Conservation (phyloP, 1,140 invertebrate genomes). For the Littorina saxatilis region DNA sequence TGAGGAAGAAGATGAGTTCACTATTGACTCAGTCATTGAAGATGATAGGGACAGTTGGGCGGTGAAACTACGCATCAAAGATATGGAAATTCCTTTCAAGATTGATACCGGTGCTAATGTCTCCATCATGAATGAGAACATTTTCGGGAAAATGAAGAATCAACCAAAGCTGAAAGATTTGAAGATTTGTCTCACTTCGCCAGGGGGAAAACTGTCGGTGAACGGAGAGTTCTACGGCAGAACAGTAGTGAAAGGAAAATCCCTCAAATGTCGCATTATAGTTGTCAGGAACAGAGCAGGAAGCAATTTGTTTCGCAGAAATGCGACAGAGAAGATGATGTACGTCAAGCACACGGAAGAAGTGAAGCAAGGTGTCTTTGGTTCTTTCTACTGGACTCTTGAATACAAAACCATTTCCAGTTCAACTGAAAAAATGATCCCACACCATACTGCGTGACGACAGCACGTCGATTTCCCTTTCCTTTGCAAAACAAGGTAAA, state of each 20-base stretch:
- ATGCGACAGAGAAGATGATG: background rate
- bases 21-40: background rate
- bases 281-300: background rate
- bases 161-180: background rate
- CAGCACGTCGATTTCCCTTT: conserved; percentile 32
- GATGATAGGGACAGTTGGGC: background rate
- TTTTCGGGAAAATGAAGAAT: background rate
- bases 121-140: background rate
- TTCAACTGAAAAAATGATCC: conserved; percentile 18
- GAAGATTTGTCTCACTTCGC: background rate
- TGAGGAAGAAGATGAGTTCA: background rate
- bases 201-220: background rate
- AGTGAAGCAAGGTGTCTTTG: background rate
- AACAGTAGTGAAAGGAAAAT: background rate
- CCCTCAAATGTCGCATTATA: background rate
- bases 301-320: background rate
- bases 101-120: background rate
- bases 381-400: background rate
- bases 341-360: background rate
- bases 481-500: conserved; percentile 12
- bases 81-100: background rate
- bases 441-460: conserved; percentile 24
- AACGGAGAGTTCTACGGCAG: background rate
- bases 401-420: background rate
- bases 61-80: background rate